Evolutionary conservation across 2,888 invertebrate genomes (phyloP).

Genomic region (Linyphia triangularis): DNA sequence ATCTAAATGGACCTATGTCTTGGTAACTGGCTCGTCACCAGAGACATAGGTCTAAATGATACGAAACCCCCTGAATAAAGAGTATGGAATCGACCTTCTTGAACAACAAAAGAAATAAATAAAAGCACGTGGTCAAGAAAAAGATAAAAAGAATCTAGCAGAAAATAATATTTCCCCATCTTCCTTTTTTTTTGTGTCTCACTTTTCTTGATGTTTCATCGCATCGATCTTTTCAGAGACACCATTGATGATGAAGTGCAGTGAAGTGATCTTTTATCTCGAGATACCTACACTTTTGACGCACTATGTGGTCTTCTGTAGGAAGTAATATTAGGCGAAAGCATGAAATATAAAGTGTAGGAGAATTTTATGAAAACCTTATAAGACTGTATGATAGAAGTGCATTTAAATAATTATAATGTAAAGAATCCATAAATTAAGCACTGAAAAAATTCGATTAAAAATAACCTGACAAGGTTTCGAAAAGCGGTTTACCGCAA

Average conservation of each 20-base stretch:
- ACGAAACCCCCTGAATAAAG: constrained; percentile 34
- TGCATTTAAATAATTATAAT: too few relatives aligned
- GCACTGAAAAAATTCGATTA: too few relatives aligned
- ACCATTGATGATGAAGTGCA: constrained; percentile 55
- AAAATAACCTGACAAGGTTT: too few relatives aligned
- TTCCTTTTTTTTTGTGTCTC: constrained; percentile 33
- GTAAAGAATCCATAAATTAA: too few relatives aligned
- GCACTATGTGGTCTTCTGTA: not conserved
- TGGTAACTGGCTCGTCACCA: not conserved
- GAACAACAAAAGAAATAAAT: not conserved
- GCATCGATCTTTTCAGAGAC: constrained; percentile 52
- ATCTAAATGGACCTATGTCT: too few relatives aligned
- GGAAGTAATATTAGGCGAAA: constrained; percentile 29
- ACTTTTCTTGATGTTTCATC: not conserved
- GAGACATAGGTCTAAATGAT: not conserved
- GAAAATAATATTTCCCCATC: constrained; percentile 60
- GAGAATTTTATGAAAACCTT: too few relatives aligned
- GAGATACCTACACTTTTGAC: constrained; percentile 43
- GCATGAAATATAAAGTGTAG: too few relatives aligned
- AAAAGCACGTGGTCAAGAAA: not conserved
- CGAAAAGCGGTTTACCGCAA: too few relatives aligned
- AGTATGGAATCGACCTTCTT: not conserved
- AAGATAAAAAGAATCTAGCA: constrained; percentile 8
- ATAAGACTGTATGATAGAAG: too few relatives aligned
- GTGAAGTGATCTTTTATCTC: constrained; percentile 59